Evolutionary conservation across 64 coral and sea anemone genomes (phyloP), one percentile per base, ranked within the genome.

Genomic region (Trachythela sp.): DNA sequence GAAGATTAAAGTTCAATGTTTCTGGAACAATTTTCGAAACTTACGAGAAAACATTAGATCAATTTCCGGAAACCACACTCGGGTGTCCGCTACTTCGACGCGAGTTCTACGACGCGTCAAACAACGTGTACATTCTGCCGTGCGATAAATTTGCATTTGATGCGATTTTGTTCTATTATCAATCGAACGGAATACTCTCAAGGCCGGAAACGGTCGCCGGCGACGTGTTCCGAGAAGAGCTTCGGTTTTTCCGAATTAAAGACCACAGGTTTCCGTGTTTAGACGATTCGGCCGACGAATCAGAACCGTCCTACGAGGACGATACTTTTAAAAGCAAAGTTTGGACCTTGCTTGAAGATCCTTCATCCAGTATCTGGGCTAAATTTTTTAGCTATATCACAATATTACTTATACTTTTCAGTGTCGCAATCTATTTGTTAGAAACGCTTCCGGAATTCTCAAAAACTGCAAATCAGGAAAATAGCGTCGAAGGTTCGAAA

Each of bases 361-460:
- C 33, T 17, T n/a, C 32, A 1, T 80, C 75, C 13, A 80, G 75
- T 37, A 80, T 80, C 10, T 80, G 75, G 75, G 90, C 85, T 4
- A 88, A 87, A 92, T 24, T 52, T 56, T 48, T 87, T 10, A 84
- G 85, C 37, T 92, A 86, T 49, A 42, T 92, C 67, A 87, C 85
- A 33, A 91, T 95, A 83, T 88, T 84, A 42, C 13, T 99, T 9
- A 89, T 92, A 48, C 48, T 76, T 3, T 41, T 93, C 22, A 95
- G 85, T 36, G 54, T 95, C 5, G 37, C 48, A 40, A 54, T 95
- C 67, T 87, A 83, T 36, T 80, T 89, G 72, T 22, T 89, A 14
- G 89, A 99, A 87, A 99, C 96, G 9, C 40, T 93, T 17, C 93
- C 91, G 11, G 45, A 49, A 0, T 84, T 94, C 39, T 50, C 42